Conservation (phyloP, 2,888 invertebrate genomes). For the Drosophila anomalipes region DNA sequence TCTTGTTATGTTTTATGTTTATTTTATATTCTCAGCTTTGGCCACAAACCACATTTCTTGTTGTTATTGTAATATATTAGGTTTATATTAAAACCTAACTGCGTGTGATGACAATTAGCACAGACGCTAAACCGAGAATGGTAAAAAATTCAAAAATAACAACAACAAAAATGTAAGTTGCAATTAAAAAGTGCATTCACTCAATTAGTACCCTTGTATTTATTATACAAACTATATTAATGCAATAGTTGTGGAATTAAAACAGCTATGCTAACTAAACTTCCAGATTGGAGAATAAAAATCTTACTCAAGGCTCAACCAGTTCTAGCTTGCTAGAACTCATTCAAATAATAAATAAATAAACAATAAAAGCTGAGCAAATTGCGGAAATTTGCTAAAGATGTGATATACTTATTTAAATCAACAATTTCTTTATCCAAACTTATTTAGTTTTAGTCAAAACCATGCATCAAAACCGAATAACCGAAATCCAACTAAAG, state of each 20-base stretch:
- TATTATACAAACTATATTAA: background rate
- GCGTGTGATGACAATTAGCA: conserved; percentile 21
- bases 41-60: conserved; percentile 15
- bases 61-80: conserved; percentile 31
- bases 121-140: background rate
- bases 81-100: conserved; percentile 18
- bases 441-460: background rate
- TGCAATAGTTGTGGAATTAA: background rate
- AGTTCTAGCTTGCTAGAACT: too few relatives aligned
- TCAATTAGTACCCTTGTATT: background rate
- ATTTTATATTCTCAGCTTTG: background rate
- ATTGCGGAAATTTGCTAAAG: background rate
- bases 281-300: background rate
- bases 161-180: background rate
- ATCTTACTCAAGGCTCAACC: background rate
- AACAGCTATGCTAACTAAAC: background rate
- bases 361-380: background rate
- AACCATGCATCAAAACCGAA: background rate
- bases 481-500: too few relatives aligned
- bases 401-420: background rate
- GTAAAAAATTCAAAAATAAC: background rate
- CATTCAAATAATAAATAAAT: background rate
- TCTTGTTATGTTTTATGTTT: background rate
- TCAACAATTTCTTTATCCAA: background rate
- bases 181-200: background rate